Evolutionary conservation across 2,797 vertebrate genomes (phyloP).

Genomic region (Botia kubotai): DNA sequence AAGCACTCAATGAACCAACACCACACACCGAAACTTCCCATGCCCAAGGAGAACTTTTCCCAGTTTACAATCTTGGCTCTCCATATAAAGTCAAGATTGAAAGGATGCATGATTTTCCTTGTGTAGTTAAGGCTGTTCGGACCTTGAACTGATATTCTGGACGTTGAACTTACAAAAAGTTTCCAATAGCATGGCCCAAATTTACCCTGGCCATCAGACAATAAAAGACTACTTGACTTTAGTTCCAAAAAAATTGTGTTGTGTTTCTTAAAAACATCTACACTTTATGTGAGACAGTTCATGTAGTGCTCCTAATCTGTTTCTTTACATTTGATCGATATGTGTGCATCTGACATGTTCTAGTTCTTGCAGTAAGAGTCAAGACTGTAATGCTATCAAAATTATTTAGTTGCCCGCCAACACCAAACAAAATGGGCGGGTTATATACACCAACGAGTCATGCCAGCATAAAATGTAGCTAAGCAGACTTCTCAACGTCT

Average conservation of each 20-base stretch:
- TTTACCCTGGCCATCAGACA: background rate
- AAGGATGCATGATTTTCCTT: no score
- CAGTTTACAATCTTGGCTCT: no score
- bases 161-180: background rate
- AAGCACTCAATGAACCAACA: no score
- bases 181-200: background rate
- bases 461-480: background rate
- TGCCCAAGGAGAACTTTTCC: no score
- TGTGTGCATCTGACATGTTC: background rate
- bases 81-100: no score
- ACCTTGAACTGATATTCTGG: conserved; percentile 9
- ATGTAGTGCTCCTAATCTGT: background rate
- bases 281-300: background rate
- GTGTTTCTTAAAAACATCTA: no score
- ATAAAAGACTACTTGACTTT: background rate
- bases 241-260: no score
- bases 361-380: background rate
- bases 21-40: no score
- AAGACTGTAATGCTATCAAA: background rate
- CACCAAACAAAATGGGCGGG: background rate
- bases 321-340: conserved; percentile 10
- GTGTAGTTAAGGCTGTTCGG: background rate
- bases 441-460: background rate
- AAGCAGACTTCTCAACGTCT: background rate
- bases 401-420: conserved; percentile 2